phyloP scores from a whole-genome alignment of 2,113 vertebrate genomes.

The Lontra canadensis region DNA sequence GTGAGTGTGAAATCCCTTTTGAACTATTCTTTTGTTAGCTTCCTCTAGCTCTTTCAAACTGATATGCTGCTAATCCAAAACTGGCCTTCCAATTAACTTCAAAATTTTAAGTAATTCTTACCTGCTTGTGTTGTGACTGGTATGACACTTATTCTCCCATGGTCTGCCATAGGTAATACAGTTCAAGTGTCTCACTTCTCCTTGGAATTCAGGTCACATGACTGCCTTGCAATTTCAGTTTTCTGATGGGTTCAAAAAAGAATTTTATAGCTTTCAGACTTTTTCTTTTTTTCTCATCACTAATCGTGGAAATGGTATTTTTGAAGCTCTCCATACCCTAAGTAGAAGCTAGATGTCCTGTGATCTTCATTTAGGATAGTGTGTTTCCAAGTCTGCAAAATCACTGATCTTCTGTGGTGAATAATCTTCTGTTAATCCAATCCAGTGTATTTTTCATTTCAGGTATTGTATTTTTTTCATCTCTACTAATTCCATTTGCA shows the following conservation, averaged over 20 bases:
- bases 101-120: not conserved
- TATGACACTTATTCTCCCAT: not conserved
- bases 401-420: not conserved
- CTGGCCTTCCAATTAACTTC: not conserved
- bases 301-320: not conserved
- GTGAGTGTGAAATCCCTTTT: not conserved
- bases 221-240: not conserved
- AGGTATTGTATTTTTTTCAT: not conserved
- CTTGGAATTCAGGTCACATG: not conserved
- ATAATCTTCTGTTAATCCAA: not conserved
- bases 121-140: not conserved
- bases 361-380: not conserved
- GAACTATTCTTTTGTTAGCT: not conserved
- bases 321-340: not conserved
- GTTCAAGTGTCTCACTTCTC: not conserved
- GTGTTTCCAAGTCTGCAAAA: slow-evolving; percentile 13
- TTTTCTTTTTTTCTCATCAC: not conserved
- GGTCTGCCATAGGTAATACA: not conserved
- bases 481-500: not conserved
- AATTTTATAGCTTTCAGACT: not conserved
- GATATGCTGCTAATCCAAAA: not conserved
- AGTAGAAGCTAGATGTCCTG: not conserved
- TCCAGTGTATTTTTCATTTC: not conserved
- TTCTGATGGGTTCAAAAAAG: not conserved
- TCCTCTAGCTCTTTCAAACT: not conserved